Evolutionary conservation across 2,797 vertebrate genomes (phyloP).

Genomic region (Myripristis murdjan): DNA sequence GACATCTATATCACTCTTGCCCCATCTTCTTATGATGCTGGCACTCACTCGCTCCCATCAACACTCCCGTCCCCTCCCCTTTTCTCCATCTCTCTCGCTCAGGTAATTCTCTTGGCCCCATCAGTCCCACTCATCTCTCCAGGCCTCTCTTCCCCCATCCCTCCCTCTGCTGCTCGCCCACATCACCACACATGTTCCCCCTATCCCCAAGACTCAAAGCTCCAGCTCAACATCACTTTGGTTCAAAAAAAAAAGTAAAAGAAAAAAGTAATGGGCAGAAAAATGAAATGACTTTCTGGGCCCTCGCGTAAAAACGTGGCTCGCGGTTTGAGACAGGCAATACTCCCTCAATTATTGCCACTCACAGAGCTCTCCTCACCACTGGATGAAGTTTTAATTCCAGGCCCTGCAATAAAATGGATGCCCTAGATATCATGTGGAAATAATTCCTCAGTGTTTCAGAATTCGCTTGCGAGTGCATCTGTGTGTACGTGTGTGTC

Average conservation of each 20-base stretch:
- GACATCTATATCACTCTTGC: constrained; percentile 65
- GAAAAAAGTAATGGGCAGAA: constrained; percentile 83
- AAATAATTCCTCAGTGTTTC: constrained; percentile 75
- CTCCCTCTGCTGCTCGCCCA: constrained; percentile 33
- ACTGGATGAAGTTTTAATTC: constrained; percentile 83
- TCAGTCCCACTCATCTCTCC: constrained; percentile 78
- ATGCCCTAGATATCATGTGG: constrained; percentile 75
- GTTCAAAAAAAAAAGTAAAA: constrained; percentile 57
- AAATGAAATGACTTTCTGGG: constrained; percentile 86
- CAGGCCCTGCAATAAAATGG: constrained; percentile 73
- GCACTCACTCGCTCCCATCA: constrained; percentile 65
- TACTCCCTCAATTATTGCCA: constrained; percentile 82
- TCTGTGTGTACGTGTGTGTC: constrained; percentile 26
- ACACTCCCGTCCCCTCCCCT: constrained; percentile 18
- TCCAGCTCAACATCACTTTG: constrained; percentile 77
- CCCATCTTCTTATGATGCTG: constrained; percentile 66
- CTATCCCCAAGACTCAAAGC: constrained; percentile 69
- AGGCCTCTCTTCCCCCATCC: constrained; percentile 42
- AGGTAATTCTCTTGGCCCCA: constrained; percentile 82
- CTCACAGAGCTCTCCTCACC: constrained; percentile 71
- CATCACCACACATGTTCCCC: constrained; percentile 54
- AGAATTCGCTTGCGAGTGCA: constrained; percentile 61
- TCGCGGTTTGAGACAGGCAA: constrained; percentile 79
- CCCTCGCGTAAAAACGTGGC: constrained; percentile 78
- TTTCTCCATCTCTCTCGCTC: constrained; percentile 70